These are phyloP conservation scores for Aelia acuminata DNA, from an alignment of 2,888 invertebrate genomes.

Conservation along the genomic window DNA sequence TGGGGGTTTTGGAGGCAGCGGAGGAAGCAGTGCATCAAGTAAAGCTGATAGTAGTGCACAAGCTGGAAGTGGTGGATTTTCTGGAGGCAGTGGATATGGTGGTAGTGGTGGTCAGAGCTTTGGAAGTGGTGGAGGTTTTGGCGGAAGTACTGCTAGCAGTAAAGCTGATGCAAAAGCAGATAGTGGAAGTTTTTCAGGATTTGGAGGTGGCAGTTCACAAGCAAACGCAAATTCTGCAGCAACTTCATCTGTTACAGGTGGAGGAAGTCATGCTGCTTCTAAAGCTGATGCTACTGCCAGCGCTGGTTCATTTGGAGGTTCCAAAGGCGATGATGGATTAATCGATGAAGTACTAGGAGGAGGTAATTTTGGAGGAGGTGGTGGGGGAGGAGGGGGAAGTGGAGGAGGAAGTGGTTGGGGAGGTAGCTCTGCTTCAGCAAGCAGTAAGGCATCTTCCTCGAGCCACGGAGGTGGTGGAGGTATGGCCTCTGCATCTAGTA, in stretches of 20 bases:
- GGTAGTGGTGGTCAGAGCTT: not conserved
- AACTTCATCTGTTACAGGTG: constrained; percentile 45
- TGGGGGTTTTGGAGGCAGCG: constrained; percentile 6
- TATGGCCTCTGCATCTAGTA: constrained; percentile 54
- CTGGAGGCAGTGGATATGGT: constrained; percentile 19
- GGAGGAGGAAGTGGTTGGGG: not conserved
- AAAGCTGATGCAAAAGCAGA: constrained; percentile 12
- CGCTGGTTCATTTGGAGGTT: constrained; percentile 24
- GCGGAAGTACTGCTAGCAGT: not conserved
- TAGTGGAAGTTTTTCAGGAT: constrained; percentile 7
- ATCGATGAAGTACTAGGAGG: constrained; percentile 19
- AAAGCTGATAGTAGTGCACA: not conserved
- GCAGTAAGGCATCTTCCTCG: constrained; percentile 54
- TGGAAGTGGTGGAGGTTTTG: constrained; percentile 38
- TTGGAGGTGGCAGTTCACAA: constrained; percentile 41
- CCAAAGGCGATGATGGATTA: not conserved
- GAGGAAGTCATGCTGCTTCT: constrained; percentile 39
- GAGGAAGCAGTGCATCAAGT: not conserved
- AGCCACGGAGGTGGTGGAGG: constrained; percentile 22
- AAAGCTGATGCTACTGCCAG: constrained; percentile 34
- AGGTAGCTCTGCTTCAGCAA: constrained; percentile 54
- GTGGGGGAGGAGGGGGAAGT: constrained; percentile 32
- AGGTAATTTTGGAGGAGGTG: constrained; percentile 27
- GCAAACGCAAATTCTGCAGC: constrained; percentile 55
- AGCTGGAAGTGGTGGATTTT: not conserved